Conservation (phyloP, 2,797 vertebrate species). For the Catharus ustulatus region DNA sequence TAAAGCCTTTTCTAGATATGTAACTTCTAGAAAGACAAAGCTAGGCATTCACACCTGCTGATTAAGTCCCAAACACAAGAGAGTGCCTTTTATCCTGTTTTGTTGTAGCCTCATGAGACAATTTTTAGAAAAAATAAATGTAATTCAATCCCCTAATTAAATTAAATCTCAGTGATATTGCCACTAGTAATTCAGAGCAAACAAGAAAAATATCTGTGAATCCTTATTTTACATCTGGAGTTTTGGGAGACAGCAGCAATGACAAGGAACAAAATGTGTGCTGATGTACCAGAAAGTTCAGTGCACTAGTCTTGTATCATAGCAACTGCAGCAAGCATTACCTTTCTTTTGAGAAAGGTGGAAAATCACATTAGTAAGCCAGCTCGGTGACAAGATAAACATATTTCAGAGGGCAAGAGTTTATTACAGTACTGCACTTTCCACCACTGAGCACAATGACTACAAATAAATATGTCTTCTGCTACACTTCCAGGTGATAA, state of each 20-base stretch:
- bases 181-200: neutral
- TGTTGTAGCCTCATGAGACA: neutral
- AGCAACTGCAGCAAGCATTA: conserved; percentile 19
- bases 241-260: neutral
- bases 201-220: neutral
- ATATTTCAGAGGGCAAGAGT: conserved; percentile 5
- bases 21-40: neutral
- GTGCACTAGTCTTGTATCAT: neutral
- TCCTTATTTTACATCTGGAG: neutral
- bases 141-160: neutral
- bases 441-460: neutral
- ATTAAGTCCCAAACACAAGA: neutral
- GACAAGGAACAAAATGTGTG: neutral
- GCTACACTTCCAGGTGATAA: neutral
- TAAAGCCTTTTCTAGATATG: neutral
- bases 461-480: neutral
- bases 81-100: neutral
- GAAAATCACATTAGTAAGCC: conserved; percentile 23
- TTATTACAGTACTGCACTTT: neutral
- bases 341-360: neutral
- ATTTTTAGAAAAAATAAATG: neutral
- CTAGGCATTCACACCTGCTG: neutral
- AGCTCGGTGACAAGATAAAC: conserved; percentile 21
- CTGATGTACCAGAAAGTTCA: neutral
- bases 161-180: neutral